Conservation (phyloP, 2,113 vertebrate species). For the Sinocyclocheilus rhinocerous region DNA sequence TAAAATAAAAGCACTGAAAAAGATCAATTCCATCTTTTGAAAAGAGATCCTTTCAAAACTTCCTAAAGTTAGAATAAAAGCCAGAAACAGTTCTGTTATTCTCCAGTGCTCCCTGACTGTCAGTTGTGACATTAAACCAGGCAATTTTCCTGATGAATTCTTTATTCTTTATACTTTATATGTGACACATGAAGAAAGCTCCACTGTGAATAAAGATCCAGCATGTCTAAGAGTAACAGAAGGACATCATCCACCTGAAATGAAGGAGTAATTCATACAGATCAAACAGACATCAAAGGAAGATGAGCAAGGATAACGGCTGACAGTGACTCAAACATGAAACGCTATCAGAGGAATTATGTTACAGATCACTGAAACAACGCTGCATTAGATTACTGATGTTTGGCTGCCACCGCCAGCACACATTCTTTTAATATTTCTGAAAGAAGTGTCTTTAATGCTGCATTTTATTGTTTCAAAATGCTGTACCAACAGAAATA, state of each 20-base stretch:
- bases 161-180: not conserved
- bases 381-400: not conserved
- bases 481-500: not conserved
- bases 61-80: not conserved
- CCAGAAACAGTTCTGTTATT: not conserved
- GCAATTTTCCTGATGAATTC: not conserved
- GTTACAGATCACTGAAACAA: not conserved
- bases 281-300: conserved; percentile 15
- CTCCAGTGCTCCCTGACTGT: not conserved
- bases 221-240: not conserved
- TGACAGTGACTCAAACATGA: not conserved
- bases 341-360: not conserved
- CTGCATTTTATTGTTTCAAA: not conserved
- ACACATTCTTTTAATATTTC: not conserved
- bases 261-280: not conserved
- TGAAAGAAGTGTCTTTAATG: not conserved
- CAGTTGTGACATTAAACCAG: not conserved
- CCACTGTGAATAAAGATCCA: not conserved
- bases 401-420: not conserved
- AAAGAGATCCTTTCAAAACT: not conserved
- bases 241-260: not conserved
- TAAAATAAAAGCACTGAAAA: not conserved
- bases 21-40: not conserved
- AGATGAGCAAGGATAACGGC: not conserved
- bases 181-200: not conserved